Evolutionary conservation across 2,797 vertebrate genomes (phyloP).

Genomic region (Mus minutoides): DNA sequence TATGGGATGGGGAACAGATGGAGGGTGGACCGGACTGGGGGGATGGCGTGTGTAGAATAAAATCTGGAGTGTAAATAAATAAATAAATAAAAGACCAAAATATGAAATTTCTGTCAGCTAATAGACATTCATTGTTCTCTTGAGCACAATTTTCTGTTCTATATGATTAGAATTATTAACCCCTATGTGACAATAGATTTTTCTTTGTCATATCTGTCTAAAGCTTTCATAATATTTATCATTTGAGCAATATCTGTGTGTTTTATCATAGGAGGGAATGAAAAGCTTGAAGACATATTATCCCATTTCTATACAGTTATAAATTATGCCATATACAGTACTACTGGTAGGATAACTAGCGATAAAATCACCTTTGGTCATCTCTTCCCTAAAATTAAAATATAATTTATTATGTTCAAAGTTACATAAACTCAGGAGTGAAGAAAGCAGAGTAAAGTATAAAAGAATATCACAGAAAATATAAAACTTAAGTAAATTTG

Average conservation of each 20-base stretch:
- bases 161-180: slow-evolving; percentile 63
- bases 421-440: not conserved
- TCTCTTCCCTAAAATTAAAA: not conserved
- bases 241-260: slow-evolving; percentile 49
- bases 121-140: not conserved
- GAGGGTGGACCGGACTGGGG: no score
- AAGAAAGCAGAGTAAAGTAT: not conserved
- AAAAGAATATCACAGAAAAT: not conserved
- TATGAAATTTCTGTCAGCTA: not conserved
- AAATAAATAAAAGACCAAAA: no score
- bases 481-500: not conserved
- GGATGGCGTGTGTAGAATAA: no score
- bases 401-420: not conserved
- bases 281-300: slow-evolving; percentile 40
- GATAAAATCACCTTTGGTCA: not conserved
- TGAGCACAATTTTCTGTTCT: slow-evolving; percentile 3
- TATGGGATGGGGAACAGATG: no score
- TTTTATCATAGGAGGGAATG: not conserved
- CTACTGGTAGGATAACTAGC: not conserved
- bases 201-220: slow-evolving; percentile 45
- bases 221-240: slow-evolving; percentile 63
- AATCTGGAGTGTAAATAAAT: no score
- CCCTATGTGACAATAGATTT: slow-evolving; percentile 58
- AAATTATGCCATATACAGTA: not conserved
- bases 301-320: not conserved